Percentiles rank a stretch among this genome's conserved stretches.
Evolutionary conservation across 2,888 invertebrate species (phyloP).

Genomic region (Candidula unifasciata): DNA sequence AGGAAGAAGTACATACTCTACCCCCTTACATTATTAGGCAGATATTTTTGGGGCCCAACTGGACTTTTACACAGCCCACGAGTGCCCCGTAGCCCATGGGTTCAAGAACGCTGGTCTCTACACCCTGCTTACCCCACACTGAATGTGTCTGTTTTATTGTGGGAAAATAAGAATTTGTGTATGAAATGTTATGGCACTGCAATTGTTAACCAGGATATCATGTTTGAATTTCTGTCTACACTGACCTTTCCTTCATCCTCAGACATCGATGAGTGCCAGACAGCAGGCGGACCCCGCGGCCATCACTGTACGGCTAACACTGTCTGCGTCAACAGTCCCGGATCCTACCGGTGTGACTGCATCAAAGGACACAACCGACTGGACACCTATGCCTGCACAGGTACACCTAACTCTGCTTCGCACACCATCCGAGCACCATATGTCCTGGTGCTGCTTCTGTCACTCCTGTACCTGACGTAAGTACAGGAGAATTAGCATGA

Average conservation of each 20-base stretch:
- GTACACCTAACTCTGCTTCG: constrained; percentile 57
- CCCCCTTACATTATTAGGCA: too few relatives aligned
- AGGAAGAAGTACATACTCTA: too few relatives aligned
- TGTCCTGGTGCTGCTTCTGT: constrained; percentile 35
- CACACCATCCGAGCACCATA: not conserved
- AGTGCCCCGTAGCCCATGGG: too few relatives aligned
- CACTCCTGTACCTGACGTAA: constrained; percentile 24
- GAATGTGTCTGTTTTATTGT: too few relatives aligned
- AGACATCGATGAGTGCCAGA: constrained; percentile 92
- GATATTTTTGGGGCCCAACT: too few relatives aligned
- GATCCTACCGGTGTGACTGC: constrained; percentile 91
- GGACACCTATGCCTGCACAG: constrained; percentile 68
- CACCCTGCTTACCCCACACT: too few relatives aligned
- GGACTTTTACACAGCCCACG: too few relatives aligned
- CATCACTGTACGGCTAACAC: constrained; percentile 92
- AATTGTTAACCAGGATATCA: too few relatives aligned
- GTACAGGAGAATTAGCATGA: not conserved
- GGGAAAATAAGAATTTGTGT: too few relatives aligned
- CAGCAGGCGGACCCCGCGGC: constrained; percentile 81
- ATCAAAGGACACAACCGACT: constrained; percentile 84
- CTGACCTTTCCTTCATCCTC: constrained; percentile 70
- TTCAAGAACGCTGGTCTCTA: too few relatives aligned
- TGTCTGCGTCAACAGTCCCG: constrained; percentile 88
- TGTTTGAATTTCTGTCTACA: not conserved
- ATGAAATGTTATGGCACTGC: too few relatives aligned